Percentiles rank a stretch among this genome's conserved stretches.
phyloP scores from a whole-genome alignment of 2,113 vertebrate genomes.

The Ploceus nigricollis region DNA sequence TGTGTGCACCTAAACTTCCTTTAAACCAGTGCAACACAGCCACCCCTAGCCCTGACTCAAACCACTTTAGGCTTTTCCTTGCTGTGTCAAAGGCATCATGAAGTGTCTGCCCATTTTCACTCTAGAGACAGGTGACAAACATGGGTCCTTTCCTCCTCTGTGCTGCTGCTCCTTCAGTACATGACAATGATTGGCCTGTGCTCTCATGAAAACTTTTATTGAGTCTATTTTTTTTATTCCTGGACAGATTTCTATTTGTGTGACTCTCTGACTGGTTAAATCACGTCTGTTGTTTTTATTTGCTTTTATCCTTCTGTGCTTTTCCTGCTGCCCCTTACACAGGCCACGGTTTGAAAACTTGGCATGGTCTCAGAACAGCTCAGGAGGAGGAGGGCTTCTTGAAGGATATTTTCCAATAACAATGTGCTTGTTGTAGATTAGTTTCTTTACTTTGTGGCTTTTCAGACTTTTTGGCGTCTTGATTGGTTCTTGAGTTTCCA shows the following conservation, averaged over 20 bases:
- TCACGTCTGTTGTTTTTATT: neutral
- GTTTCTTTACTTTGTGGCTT: neutral
- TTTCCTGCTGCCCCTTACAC: neutral
- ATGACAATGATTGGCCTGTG: neutral
- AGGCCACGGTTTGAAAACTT: neutral
- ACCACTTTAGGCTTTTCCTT: neutral
- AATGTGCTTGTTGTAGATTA: neutral
- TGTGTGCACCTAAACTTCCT: neutral
- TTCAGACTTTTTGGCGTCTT: neutral
- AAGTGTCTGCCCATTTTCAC: neutral
- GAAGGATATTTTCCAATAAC: constrained; percentile 19
- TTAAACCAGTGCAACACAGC: neutral
- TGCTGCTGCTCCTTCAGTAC: neutral
- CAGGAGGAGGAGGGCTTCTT: neutral
- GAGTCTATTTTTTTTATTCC: neutral
- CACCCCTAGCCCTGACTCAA: neutral
- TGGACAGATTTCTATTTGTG: neutral
- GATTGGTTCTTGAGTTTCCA: neutral
- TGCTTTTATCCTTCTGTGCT: neutral
- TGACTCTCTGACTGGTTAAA: neutral
- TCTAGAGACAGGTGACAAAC: neutral
- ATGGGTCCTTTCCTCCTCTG: neutral
- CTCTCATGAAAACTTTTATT: neutral
- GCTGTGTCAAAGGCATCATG: neutral
- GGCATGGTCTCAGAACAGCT: neutral